phyloP scores from a whole-genome alignment of 2,113 vertebrate species.

The Podarcis cretensis region DNA sequence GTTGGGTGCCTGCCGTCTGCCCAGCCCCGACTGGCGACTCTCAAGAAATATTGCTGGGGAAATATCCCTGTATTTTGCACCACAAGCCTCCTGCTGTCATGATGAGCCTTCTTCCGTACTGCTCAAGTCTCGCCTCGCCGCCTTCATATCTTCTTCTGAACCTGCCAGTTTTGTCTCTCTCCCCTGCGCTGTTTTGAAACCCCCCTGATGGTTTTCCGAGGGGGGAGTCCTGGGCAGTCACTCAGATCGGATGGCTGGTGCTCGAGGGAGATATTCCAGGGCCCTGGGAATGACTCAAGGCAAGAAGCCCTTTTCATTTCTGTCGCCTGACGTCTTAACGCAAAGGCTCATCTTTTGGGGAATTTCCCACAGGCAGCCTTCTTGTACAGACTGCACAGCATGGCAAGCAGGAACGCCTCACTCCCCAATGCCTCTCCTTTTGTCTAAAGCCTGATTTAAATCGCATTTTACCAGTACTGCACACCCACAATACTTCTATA shows the following conservation, averaged over 20 bases:
- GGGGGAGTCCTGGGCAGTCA: background rate
- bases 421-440: no score
- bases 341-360: constrained; percentile 10
- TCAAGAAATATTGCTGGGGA: no score
- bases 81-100: background rate
- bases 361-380: constrained; percentile 4
- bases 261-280: background rate
- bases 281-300: background rate
- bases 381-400: background rate
- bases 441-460: background rate
- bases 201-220: background rate
- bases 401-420: background rate
- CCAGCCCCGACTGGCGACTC: no score
- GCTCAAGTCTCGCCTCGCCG: background rate
- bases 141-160: background rate
- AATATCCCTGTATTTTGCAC: background rate
- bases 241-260: background rate
- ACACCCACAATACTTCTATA: background rate
- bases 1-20: no score
- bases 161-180: background rate
- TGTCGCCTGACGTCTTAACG: background rate
- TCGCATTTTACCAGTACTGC: background rate
- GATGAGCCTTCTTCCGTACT: background rate
- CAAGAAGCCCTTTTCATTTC: background rate
- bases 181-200: background rate